Evolutionary conservation across 2,888 invertebrate species (phyloP).

Genomic region (Capitulum mitella): DNA sequence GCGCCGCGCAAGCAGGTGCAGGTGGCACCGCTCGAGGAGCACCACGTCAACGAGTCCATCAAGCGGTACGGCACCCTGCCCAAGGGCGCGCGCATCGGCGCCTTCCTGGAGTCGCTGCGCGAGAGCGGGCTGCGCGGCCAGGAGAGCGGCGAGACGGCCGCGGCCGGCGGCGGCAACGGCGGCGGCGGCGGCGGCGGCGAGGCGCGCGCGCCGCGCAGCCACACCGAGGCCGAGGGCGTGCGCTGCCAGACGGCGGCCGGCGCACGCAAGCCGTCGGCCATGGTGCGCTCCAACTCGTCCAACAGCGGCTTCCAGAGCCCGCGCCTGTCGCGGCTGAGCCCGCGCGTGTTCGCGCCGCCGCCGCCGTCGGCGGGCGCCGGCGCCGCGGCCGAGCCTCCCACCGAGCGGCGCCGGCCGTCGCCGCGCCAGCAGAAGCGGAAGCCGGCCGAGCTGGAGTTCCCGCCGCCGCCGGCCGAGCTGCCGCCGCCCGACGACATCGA

Average conservation of each 20-base stretch:
- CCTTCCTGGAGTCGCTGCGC: conserved; percentile 86
- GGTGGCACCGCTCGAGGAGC: conserved; percentile 53
- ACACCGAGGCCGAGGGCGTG: not conserved
- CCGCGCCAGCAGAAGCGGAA: conserved; percentile 45
- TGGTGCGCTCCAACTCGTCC: conserved; percentile 83
- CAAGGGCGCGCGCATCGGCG: conserved; percentile 92
- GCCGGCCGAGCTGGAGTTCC: conserved; percentile 65
- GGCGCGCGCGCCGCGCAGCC: not conserved
- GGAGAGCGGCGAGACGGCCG: conserved; percentile 39
- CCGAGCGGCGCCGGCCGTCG: conserved; percentile 40
- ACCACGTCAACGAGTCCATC: conserved; percentile 25
- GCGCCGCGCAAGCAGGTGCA: conserved; percentile 50
- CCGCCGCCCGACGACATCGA: conserved; percentile 56
- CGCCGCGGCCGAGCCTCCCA: conserved; percentile 29
- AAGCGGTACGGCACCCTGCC: conserved; percentile 85
- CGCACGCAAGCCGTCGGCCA: conserved; percentile 41
- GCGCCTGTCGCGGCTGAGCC: conserved; percentile 53
- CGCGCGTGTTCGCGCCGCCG: conserved; percentile 53
- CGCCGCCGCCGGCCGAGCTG: conserved; percentile 71
- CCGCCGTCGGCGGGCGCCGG: conserved; percentile 38
- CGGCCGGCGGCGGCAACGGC: not conserved
- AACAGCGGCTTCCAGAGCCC: conserved; percentile 51
- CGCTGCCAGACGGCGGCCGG: conserved; percentile 47
- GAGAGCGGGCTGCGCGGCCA: conserved; percentile 58
- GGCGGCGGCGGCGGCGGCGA: not conserved